Percentiles rank a stretch among this genome's conserved stretches.
phyloP scores from a whole-genome alignment of 1,140 invertebrate genomes.

The Lethocerus indicus region DNA sequence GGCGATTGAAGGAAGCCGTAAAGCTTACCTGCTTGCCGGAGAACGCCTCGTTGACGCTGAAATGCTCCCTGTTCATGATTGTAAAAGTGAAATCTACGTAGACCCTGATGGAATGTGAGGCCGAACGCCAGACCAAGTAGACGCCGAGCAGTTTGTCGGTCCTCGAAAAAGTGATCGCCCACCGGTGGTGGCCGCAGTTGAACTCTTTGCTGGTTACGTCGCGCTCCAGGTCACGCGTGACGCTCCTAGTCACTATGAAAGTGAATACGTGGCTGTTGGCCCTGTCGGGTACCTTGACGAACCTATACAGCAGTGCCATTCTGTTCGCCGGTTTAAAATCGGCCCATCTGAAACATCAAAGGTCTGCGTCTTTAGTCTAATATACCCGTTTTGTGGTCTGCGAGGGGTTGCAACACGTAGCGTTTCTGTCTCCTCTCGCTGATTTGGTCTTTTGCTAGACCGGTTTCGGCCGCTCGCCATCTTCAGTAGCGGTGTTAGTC shows the following conservation, averaged over 20 bases:
- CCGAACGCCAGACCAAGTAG: conserved; percentile 61
- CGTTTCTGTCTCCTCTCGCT: too few relatives aligned
- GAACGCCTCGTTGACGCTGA: conserved; percentile 68
- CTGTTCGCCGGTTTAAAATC: too few relatives aligned
- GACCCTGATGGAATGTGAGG: conserved; percentile 53
- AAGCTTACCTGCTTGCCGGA: conserved; percentile 47
- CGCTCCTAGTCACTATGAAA: conserved; percentile 62
- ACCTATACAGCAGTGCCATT: conserved; percentile 72
- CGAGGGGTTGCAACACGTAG: too few relatives aligned
- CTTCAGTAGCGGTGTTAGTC: too few relatives aligned
- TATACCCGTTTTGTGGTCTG: too few relatives aligned
- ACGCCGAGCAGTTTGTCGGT: conserved; percentile 65
- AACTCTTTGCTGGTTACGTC: conserved; percentile 74
- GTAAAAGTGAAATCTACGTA: conserved; percentile 75
- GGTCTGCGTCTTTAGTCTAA: too few relatives aligned
- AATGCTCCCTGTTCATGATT: conserved; percentile 68
- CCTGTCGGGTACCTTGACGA: conserved; percentile 67
- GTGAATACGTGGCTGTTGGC: conserved; percentile 72
- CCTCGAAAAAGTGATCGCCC: conserved; percentile 70
- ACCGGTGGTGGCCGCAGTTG: conserved; percentile 67
- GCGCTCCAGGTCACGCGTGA: conserved; percentile 59
- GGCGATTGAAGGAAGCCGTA: too few relatives aligned
- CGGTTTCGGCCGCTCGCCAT: too few relatives aligned
- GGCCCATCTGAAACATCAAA: too few relatives aligned
- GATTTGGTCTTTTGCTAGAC: too few relatives aligned